Conservation (phyloP, 2,888 invertebrate species). For the Mythimna albipuncta region DNA sequence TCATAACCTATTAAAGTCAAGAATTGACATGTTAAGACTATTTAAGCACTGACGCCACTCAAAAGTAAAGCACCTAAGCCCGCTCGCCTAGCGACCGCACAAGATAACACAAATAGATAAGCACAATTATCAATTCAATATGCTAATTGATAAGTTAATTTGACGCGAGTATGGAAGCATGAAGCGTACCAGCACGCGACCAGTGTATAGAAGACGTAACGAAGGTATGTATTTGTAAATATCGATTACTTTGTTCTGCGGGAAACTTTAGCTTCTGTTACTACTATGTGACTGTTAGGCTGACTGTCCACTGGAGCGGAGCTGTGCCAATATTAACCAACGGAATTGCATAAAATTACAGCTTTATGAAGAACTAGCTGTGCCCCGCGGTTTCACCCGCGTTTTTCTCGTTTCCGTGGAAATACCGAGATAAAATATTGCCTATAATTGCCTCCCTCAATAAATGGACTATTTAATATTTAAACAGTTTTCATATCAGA, state of each 20-base stretch:
- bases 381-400: too few relatives aligned
- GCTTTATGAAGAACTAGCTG: too few relatives aligned
- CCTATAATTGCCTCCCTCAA: too few relatives aligned
- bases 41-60: neutral
- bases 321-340: too few relatives aligned
- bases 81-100: constrained; percentile 29
- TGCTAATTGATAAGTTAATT: constrained; percentile 73
- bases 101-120: constrained; percentile 62
- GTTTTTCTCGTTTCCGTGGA: too few relatives aligned
- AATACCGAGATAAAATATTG: too few relatives aligned
- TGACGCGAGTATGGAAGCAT: constrained; percentile 55
- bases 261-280: constrained; percentile 10
- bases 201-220: constrained; percentile 37
- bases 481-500: too few relatives aligned
- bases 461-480: too few relatives aligned
- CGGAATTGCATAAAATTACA: too few relatives aligned
- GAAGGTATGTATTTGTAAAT: constrained; percentile 35
- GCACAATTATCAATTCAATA: constrained; percentile 68
- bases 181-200: constrained; percentile 54
- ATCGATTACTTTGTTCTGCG: constrained; percentile 39
- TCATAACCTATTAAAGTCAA: neutral
- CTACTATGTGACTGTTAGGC: neutral
- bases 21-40: neutral
- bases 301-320: too few relatives aligned
- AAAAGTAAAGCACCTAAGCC: constrained; percentile 5